Conservation (phyloP, 2,888 invertebrate genomes). For the Platerodrilus igneus region DNA sequence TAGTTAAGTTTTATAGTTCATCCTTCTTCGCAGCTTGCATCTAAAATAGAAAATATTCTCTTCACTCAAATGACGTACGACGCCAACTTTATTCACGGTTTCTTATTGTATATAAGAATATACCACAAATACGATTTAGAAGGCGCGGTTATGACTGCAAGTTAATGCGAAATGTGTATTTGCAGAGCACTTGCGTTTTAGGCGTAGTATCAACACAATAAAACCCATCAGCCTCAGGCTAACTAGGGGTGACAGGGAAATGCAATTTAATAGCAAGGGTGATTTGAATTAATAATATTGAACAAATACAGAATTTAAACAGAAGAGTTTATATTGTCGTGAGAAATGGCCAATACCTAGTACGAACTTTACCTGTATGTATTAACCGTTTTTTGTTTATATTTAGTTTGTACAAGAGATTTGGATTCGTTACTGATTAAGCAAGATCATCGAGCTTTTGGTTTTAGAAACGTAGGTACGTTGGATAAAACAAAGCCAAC, state of each 20-base stretch:
- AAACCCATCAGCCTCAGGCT: constrained; percentile 38
- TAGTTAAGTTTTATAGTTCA: background rate
- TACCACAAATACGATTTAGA: constrained; percentile 37
- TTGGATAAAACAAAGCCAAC: too few relatives aligned
- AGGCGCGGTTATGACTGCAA: constrained; percentile 37
- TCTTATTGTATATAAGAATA: constrained; percentile 31
- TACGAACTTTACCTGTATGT: too few relatives aligned
- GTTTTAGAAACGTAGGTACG: too few relatives aligned
- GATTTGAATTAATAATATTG: constrained; percentile 27
- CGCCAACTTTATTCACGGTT: constrained; percentile 6
- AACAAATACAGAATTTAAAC: too few relatives aligned
- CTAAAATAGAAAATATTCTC: constrained; percentile 1
- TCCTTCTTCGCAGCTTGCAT: background rate
- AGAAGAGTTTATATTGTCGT: too few relatives aligned
- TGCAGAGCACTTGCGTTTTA: constrained; percentile 45
- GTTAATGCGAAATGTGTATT: constrained; percentile 45
- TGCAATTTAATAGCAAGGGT: constrained; percentile 38
- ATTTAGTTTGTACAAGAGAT: too few relatives aligned
- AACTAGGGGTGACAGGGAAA: constrained; percentile 37
- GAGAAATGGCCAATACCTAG: too few relatives aligned
- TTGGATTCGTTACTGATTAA: too few relatives aligned
- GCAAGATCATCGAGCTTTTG: too few relatives aligned
- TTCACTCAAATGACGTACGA: too few relatives aligned
- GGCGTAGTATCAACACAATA: constrained; percentile 43
- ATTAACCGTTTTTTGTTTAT: too few relatives aligned